Conservation (phyloP, 2,113 vertebrate genomes). For the Turdus rufiventris region DNA sequence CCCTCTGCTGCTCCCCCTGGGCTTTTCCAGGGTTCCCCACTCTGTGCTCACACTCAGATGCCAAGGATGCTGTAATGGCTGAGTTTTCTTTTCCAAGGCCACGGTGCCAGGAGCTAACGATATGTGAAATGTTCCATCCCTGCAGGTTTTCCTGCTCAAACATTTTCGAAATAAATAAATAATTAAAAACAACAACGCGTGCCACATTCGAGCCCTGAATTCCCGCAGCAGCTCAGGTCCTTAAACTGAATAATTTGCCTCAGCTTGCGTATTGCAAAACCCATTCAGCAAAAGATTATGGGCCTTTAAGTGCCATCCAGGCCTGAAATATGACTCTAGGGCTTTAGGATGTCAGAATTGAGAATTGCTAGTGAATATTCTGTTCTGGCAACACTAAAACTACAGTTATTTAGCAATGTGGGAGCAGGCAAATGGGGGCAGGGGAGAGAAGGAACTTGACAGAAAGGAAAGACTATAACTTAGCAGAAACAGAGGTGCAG, state of each 20-base stretch:
- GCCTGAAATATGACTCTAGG: slow-evolving; percentile 83
- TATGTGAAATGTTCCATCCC: slow-evolving; percentile 64
- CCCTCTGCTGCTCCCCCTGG: background rate
- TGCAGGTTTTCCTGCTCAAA: slow-evolving; percentile 78
- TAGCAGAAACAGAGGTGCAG: slow-evolving; percentile 42
- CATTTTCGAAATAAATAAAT: slow-evolving; percentile 90
- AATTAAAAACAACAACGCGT: slow-evolving; percentile 73
- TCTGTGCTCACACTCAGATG: background rate
- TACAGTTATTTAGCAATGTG: slow-evolving; percentile 28
- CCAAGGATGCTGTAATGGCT: background rate
- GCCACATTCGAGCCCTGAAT: slow-evolving; percentile 63
- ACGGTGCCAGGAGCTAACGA: background rate
- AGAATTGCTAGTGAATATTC: slow-evolving; percentile 68
- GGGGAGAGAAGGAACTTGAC: background rate
- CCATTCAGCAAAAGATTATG: slow-evolving; percentile 84
- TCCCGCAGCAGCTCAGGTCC: slow-evolving; percentile 85
- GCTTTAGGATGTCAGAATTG: slow-evolving; percentile 70
- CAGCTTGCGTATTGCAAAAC: slow-evolving; percentile 76
- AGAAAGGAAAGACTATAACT: slow-evolving; percentile 24
- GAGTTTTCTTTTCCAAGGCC: background rate
- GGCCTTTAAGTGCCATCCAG: slow-evolving; percentile 86
- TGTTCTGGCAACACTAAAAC: slow-evolving; percentile 55
- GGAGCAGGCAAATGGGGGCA: slow-evolving; percentile 8
- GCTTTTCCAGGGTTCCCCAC: background rate
- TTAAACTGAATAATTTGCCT: slow-evolving; percentile 86